Base-by-base conservation (phyloP, 2,888 invertebrate genomes). In the Falcaria lacertinaria region DNA sequence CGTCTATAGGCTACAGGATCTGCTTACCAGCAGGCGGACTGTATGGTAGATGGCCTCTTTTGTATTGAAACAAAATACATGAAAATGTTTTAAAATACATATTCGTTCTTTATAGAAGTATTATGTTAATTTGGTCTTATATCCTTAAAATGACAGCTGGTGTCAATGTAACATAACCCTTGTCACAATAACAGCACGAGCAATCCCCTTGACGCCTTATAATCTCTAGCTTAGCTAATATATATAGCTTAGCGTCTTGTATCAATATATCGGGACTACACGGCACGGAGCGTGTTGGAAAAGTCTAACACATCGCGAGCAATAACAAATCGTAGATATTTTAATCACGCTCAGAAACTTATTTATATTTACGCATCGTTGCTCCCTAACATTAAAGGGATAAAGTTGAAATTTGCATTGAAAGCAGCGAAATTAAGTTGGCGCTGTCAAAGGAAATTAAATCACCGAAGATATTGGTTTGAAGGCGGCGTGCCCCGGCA, bases 391-490 rank as follows among this genome's bases (percentile, higher is more conserved):
- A 8, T 14, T n/a, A 11, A 8, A 15, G 16, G 13, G 8, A 32
- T 16, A 44, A 19, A 25, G 39, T 7, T 25, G 15, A 45, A 15
- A 43, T 43, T 45, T 34, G 34, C 17, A 25, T 34, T 17, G 11
- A 11, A 4, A 33, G 39, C 19, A 17, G 34, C 33, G 4, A 34
- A 11, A 32, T 25, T 8, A 47, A 25, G 22, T 39, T 45, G 39
- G 47, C 34, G 43, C 16, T 14, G 35, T 40, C 22, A 40, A 46
- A 59, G 69, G 66, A 70, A 72, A 73, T 73, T 64, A 68, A 73
- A 70, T 72, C 63, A 63, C 56, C 60, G 50, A 65, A 66, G 53
- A 71, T 64, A 67, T 69, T 61, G 64, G 46, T 51, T 52, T 49
- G 60, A 54, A 60, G 63, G 46, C 51, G 58, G 50, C 69, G 65